A percentile compares a stretch with the other conserved stretches of the same genome.
phyloP scores from a whole-genome alignment of 2,888 invertebrate genomes.

The Tetanocera ferruginea region DNA sequence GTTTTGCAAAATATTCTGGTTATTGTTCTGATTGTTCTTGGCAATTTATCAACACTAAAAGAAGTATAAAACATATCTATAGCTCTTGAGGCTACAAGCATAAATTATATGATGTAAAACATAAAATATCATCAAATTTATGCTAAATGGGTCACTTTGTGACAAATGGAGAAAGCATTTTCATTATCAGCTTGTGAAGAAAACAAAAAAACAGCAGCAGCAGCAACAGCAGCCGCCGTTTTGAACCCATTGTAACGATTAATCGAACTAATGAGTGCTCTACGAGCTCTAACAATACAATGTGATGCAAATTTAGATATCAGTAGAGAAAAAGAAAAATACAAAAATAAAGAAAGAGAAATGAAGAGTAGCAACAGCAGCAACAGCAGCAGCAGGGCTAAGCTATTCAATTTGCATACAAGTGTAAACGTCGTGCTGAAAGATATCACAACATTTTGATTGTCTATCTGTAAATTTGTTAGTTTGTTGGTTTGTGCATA shows the following conservation, averaged over 20 bases:
- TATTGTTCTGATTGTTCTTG: too few species aligned
- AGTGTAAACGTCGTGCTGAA: constrained; percentile 3
- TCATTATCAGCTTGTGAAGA: neutral
- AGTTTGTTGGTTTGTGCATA: neutral
- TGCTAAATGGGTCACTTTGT: neutral
- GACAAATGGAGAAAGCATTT: constrained; percentile 20
- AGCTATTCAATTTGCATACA: constrained; percentile 33
- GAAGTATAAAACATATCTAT: too few species aligned
- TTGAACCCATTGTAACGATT: constrained; percentile 10
- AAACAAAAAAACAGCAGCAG: neutral
- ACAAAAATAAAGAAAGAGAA: neutral
- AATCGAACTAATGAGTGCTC: constrained; percentile 24
- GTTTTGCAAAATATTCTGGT: too few species aligned
- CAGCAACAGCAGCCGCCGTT: neutral
- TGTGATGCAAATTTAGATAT: constrained; percentile 1
- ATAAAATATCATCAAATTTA: too few species aligned
- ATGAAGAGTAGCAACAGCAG: neutral
- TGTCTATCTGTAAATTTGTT: constrained; percentile 12
- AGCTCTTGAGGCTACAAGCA: too few species aligned
- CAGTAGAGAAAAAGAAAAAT: neutral
- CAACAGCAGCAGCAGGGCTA: neutral
- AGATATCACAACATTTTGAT: constrained; percentile 4
- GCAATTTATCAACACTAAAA: too few species aligned
- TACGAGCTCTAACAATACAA: neutral
- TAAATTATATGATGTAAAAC: too few species aligned